Base-by-base conservation (phyloP, 2,113 vertebrate genomes). In the Puma concolor region DNA sequence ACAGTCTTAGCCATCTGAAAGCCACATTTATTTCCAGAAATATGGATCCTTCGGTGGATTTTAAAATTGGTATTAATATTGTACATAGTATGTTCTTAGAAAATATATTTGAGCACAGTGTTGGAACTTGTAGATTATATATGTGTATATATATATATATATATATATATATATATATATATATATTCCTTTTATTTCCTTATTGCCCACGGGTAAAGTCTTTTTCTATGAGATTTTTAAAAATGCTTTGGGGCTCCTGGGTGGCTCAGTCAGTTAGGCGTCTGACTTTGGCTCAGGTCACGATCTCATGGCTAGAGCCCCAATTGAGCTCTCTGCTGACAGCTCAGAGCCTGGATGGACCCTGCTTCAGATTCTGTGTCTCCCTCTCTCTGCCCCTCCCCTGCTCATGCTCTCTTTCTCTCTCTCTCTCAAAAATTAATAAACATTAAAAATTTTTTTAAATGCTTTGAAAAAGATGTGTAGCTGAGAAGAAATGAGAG, bases 401-500 rank as follows among this genome's bases (percentile, higher is more conserved):
- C 27, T 36, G 21, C 36, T 72, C 14, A 2, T 14, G 29, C 64
- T 15, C 41, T 41, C 41, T 41, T 5, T 5, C 36, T 72, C 17
- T 72, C 14, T 44, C 11, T 76, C n/a, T 23, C 27, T 48, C 27
- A 31, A 14, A 76, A 44, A 48, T 77, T 48, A 38, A 71, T 71
- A 38, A 77, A 48, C 44, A 60, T 60, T 60, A 23, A 23, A 48
- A 27, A 44, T 27, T 11, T 44, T 76, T 8, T 19, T 27, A 23
- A 95, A n/a, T 9, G n/a, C 38, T 33, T 54, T 81, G 92, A 50
- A 79, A 88, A 81, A 87, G 36, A 82, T 25, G 21, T 27, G 38
- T 48, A 21, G 41, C 67, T 92, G 36, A 60, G 72, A 57, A 86
- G 54, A 92, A 82, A 57, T n/a, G 31, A 52, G 60, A 96, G 57